Base-by-base conservation (phyloP, 2,113 vertebrate species). In the Pimephales promelas region DNA sequence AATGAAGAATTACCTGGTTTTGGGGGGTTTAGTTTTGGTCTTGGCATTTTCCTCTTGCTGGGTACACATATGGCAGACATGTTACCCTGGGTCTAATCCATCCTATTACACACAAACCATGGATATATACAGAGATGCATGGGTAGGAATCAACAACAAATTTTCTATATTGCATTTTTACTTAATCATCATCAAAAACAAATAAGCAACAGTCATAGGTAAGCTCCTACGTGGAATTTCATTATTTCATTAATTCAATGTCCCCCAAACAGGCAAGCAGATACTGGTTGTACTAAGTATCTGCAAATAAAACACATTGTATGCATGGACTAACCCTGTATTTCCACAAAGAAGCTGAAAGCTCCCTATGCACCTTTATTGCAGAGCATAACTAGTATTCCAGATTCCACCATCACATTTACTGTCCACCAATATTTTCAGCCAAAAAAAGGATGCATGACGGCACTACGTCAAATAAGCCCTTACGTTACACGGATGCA, bases 31-130 rank as follows among this genome's bases (percentile, higher is more conserved):
- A 85, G 79, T 56, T 92, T 92, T 10, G 92, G 90, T 83, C 90
- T 92, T n/a, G 81, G 81, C 10, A 89, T 87, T 49, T 90, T 94
- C 80, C 92, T 93, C 83, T 93, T 94, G 56, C 91, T 90, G 22
- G 92, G 88, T 66, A 92, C 84, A 28, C 91, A 92, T 62, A 90
- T 75, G 83, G 89, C 90, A 70, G 93, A 92, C 91, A 93, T 91
- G 49, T 88, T 90, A 86, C 86, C 87, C 52, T 83, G 84, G 20
- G 75, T 81, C 68, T 86, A 89, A 83, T 92, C 90, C 91, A 93
- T 83, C 79, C 61, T 81, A 28, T 85, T 40, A 31, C 73, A 73
- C 34, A 68, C 68, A 68, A 43, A 47, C 59, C 49, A 81, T 10
- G 43, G 61, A 11, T 31, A 43, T 13, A 81, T 57, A n/a, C 31